phyloP scores from a whole-genome alignment of 2,797 vertebrate species.

The Fratercula arctica region DNA sequence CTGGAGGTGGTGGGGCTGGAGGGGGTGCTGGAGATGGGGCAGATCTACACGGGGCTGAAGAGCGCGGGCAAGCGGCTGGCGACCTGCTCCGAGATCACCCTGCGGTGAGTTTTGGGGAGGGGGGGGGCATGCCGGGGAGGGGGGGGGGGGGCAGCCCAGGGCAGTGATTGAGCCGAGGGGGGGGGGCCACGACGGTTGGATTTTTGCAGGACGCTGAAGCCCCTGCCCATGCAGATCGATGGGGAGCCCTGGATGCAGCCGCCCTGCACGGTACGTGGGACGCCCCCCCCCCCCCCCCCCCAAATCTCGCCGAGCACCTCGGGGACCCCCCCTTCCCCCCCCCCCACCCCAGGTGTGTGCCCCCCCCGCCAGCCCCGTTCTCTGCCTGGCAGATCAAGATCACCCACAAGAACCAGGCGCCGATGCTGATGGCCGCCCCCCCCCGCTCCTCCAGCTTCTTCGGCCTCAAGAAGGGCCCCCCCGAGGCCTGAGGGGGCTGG shows the following conservation, averaged over 20 bases:
- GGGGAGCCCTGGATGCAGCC: conserved; percentile 97
- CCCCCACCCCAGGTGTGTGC: background rate
- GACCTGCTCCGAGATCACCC: conserved; percentile 88
- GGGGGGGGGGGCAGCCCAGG: background rate
- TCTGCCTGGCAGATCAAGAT: conserved; percentile 85
- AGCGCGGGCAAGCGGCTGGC: conserved; percentile 88
- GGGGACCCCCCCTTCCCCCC: background rate
- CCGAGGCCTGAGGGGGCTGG: conserved; percentile 34
- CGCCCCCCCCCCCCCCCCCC: too few species aligned
- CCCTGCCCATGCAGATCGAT: conserved; percentile 95
- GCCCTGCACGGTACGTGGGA: conserved; percentile 85
- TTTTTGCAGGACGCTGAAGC: conserved; percentile 83
- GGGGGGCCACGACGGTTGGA: too few species aligned
- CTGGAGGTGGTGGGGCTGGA: conserved; percentile 92
- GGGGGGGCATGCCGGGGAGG: background rate
- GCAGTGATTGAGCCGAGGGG: background rate
- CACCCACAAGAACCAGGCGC: conserved; percentile 92
- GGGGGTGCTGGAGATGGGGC: conserved; percentile 92
- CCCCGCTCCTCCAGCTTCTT: conserved; percentile 84
- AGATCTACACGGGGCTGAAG: conserved; percentile 93
- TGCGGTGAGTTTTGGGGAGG: conserved; percentile 78
- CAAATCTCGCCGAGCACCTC: background rate
- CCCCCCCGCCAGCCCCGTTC: background rate
- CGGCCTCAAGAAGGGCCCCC: conserved; percentile 75
- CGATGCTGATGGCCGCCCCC: conserved; percentile 88